Base-by-base conservation (phyloP, 2,797 vertebrate species). In the Agapornis canus region DNA sequence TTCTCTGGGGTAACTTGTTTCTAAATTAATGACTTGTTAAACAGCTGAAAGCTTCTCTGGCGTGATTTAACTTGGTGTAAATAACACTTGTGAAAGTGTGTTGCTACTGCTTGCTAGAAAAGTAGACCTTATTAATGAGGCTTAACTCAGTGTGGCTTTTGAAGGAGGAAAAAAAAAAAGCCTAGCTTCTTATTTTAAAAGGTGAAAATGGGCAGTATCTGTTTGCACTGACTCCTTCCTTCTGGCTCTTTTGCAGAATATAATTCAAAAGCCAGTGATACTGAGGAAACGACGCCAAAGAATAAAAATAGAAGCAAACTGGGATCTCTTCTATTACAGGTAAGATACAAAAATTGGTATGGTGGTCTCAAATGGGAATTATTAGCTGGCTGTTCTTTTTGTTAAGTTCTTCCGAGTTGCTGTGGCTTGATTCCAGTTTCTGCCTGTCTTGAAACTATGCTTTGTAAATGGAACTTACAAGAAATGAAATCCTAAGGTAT, bases 271-370 rank as follows among this genome's bases (percentile, higher is more conserved):
- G 94, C 99, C 99, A n/a, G 99, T 99, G 75, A 99, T 99, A 96
- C 95, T 99, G 97, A 98, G 99, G 94, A 99, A 99, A 94, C 99
- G 99, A 93, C 98, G 99, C 72, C 99, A 99, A 95, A 98, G 99
- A 94, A 99, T 99, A 98, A 99, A 99, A 98, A 99, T 99, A 70
- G 99, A 99, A 98, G 97, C 99, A 94, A 99, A 99, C 97, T 99
- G 99, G 99, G 99, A 99, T 96, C 99, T 99, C 77, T 99, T 99
- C 94, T 99, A 99, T 96, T 99, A 99, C 97, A 99, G 99, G 99
- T 99, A 98, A 97, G 80, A 64, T 42, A 37, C 10, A 81, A 5
- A 60, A 12, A 66, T 35, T 37, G 61, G 23, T 59, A 3, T 32
- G 17, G 8, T 91, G 11, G 15, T 39, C 14, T 95, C 49, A 15